Percentiles rank a stretch among this genome's conserved stretches.
These are phyloP conservation scores for Mastigias papua DNA, from an alignment of 30 jellyfish, hydroid and myxozoan species.

Conservation along the genomic window DNA sequence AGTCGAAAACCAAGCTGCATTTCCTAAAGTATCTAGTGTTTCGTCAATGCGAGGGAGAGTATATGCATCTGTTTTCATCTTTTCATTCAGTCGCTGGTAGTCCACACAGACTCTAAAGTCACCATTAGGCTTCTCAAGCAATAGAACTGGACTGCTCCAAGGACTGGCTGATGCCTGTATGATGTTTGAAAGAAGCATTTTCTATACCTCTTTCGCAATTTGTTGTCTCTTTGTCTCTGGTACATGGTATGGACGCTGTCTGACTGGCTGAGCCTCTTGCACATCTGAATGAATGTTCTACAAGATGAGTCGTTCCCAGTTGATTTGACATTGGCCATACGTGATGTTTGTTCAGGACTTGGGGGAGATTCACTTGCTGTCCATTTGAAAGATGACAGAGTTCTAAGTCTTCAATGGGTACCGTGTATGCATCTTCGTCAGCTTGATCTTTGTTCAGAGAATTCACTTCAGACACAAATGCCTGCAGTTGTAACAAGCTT, in stretches of 20 bases:
- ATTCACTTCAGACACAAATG: slow-evolving; percentile 50
- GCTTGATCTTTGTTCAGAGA: slow-evolving; percentile 31
- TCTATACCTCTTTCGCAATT: slow-evolving; percentile 40
- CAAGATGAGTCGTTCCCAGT: slow-evolving; percentile 64
- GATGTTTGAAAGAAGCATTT: slow-evolving; percentile 63
- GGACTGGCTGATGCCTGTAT: slow-evolving; percentile 72
- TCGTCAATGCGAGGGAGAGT: slow-evolving; percentile 64
- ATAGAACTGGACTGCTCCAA: slow-evolving; percentile 71
- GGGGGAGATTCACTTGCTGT: slow-evolving; percentile 62
- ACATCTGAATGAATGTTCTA: slow-evolving; percentile 68
- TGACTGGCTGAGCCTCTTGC: slow-evolving; percentile 71
- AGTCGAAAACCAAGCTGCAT: slow-evolving; percentile 58
- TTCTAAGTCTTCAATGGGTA: slow-evolving; percentile 45
- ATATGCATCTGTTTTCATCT: slow-evolving; percentile 44
- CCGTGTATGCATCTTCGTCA: slow-evolving; percentile 44
- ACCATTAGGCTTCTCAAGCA: slow-evolving; percentile 64
- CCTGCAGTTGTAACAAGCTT: slow-evolving; percentile 68
- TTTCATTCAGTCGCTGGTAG: slow-evolving; percentile 49
- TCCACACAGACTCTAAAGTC: slow-evolving; percentile 58
- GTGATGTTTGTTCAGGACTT: slow-evolving; percentile 46
- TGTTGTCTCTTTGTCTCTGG: slow-evolving; percentile 66
- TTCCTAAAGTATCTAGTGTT: slow-evolving; percentile 59
- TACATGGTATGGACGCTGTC: slow-evolving; percentile 67
- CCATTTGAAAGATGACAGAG: slow-evolving; percentile 32
- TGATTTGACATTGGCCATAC: slow-evolving; percentile 51